Evolutionary conservation across 64 coral and sea anemone genomes (phyloP).

Genomic region (Montipora foliosa): DNA sequence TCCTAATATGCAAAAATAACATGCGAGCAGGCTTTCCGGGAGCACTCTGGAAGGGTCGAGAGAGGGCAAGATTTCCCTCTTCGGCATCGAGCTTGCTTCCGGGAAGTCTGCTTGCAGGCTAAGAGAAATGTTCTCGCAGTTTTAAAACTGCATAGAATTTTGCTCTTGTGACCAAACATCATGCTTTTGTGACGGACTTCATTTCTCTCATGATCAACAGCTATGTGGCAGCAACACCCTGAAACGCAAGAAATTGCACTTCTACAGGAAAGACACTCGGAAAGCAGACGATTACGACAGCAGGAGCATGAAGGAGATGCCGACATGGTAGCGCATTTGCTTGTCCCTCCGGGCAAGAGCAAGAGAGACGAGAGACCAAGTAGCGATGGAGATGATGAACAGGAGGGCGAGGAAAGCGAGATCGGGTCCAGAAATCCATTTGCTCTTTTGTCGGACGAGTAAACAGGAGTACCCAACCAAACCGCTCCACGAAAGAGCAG

Average conservation of each 20-base stretch:
- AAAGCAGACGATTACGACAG: constrained; percentile 17
- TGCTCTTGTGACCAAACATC: no score
- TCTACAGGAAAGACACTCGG: constrained; percentile 62
- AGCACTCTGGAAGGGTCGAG: no score
- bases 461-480: no score
- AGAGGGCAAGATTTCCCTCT: no score
- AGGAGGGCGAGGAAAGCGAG: constrained; percentile 44
- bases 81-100: no score
- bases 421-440: constrained; percentile 64
- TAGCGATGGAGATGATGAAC: constrained; percentile 50
- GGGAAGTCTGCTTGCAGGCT: no score
- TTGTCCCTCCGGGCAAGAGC: neutral
- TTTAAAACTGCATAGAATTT: no score
- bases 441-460: constrained; percentile 66
- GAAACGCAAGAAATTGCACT: constrained; percentile 39
- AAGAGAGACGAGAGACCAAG: constrained; percentile 17
- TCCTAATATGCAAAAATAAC: no score
- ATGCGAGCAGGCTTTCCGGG: no score
- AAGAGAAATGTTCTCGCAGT: no score
- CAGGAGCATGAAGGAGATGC: constrained; percentile 25
- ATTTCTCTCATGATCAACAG: constrained; percentile 3
- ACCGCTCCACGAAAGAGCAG: no score
- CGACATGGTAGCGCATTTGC: neutral
- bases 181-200: neutral
- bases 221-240: constrained; percentile 55